A percentile compares a stretch with the other conserved stretches of the same genome.
These are phyloP conservation scores for Petrolisthes manimaculis DNA, from an alignment of 2,888 invertebrate species.

Conservation along the genomic window DNA sequence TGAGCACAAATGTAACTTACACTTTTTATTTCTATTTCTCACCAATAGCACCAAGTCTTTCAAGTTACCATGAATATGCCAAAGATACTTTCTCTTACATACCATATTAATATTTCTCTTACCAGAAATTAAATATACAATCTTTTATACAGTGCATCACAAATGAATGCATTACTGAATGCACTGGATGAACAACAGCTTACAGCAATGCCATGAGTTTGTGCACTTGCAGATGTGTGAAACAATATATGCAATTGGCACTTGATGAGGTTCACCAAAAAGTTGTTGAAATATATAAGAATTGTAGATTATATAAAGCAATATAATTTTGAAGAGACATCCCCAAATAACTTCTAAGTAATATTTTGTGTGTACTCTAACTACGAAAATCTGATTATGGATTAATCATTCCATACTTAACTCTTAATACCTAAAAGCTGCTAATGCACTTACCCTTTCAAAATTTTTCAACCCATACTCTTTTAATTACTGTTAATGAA, in stretches of 20 bases:
- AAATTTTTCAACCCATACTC: too few relatives aligned
- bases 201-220: slow-evolving; percentile 36
- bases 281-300: slow-evolving; percentile 36
- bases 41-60: slow-evolving; percentile 50
- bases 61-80: slow-evolving; percentile 39
- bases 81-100: slow-evolving; percentile 6
- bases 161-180: slow-evolving; percentile 3
- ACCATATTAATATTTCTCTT: background rate
- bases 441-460: too few relatives aligned
- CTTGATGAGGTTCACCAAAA: slow-evolving; percentile 41
- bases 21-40: background rate
- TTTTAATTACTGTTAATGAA: too few relatives aligned
- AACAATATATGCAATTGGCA: slow-evolving; percentile 48
- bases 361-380: too few relatives aligned
- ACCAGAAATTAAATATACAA: background rate
- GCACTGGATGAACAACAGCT: slow-evolving; percentile 31
- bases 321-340: too few relatives aligned
- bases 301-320: too few relatives aligned
- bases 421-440: too few relatives aligned
- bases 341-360: too few relatives aligned
- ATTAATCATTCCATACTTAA: too few relatives aligned
- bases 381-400: too few relatives aligned
- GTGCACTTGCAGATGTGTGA: slow-evolving; percentile 42
- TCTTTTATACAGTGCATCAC: background rate
- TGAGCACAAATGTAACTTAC: background rate